Evolutionary conservation across 2,888 invertebrate genomes (phyloP).

Genomic region (Protonemura montana): DNA sequence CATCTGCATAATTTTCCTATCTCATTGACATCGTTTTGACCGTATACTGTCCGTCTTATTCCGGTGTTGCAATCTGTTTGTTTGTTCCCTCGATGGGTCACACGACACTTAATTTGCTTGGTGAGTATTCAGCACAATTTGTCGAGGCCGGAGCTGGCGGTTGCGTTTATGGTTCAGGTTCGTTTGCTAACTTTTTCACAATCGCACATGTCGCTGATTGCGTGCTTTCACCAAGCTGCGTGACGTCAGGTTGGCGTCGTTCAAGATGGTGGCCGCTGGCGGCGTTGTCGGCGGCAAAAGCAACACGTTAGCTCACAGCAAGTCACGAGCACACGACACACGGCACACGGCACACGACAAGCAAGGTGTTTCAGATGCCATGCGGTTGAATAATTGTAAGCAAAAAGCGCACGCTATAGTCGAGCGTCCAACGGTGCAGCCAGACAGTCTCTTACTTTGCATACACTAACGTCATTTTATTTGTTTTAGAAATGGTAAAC

Average conservation of each 20-base stretch:
- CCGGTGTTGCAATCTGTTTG: too few relatives aligned
- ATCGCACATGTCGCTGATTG: not conserved
- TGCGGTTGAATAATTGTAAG: not conserved
- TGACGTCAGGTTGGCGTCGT: not conserved
- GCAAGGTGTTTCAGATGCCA: not conserved
- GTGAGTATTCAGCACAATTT: too few relatives aligned
- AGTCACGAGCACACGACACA: not conserved
- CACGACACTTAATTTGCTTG: too few relatives aligned
- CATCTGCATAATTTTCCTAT: too few relatives aligned
- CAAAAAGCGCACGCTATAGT: not conserved
- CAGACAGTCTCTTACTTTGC: not conserved
- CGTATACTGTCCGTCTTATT: too few relatives aligned
- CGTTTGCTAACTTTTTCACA: too few relatives aligned
- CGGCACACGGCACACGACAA: not conserved
- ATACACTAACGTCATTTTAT: not conserved
- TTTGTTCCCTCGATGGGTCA: too few relatives aligned
- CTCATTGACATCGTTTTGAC: too few relatives aligned
- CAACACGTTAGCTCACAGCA: not conserved
- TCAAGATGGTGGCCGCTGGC: not conserved
- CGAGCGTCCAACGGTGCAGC: not conserved
- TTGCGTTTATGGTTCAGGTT: too few relatives aligned
- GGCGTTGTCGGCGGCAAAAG: not conserved
- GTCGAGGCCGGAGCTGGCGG: too few relatives aligned
- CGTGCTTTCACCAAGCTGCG: not conserved
- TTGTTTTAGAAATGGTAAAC: not conserved